These are phyloP conservation scores for human DNA, from an alignment of 2,113 vertebrate species.

Conservation along the genomic window GRCh38 chr2:147197501-147198000, in stretches of 20 bases:
- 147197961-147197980: conserved; percentile 47
- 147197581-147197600: not conserved
- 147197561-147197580: not conserved
- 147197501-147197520: no score
- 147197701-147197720: not conserved
- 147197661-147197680: not conserved
- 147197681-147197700: not conserved
- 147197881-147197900: conserved; percentile 54
- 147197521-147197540: not conserved
- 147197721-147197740: not conserved
- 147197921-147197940: conserved; percentile 47
- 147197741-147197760: not conserved
- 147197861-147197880: not conserved
- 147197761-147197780: conserved; percentile 13
- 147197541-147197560: rapidly evolving
- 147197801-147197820: conserved; percentile 45
- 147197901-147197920: conserved; percentile 36
- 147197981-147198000: conserved; percentile 64
- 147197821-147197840: conserved; percentile 56
- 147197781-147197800: conserved; percentile 45
- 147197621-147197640: not conserved
- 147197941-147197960: conserved; percentile 67
- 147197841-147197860: not conserved
- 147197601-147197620: not conserved
- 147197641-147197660: not conserved